Evolutionary conservation across 2,113 vertebrate species (phyloP).

Genomic region (human (Homo sapiens)): DNA sequence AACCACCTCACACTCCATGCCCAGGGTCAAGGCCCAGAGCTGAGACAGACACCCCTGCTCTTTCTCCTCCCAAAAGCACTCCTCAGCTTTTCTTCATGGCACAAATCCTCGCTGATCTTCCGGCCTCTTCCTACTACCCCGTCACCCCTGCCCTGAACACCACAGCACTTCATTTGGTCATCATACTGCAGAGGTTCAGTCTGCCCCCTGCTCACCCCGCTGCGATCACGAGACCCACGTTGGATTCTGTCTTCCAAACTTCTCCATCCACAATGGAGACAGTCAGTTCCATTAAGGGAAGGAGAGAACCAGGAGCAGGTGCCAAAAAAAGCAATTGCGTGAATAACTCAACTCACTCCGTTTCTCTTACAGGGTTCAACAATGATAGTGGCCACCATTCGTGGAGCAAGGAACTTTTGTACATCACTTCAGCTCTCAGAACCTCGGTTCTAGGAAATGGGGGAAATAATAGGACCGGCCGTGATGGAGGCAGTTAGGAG

Average conservation of each 20-base stretch:
- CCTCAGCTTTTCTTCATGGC: accelerated
- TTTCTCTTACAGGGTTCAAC: not conserved
- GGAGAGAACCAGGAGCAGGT: not conserved
- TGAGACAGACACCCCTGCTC: no score
- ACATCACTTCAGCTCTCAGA: not conserved
- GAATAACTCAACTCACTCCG: accelerated
- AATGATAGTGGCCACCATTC: accelerated
- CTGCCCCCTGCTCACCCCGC: not conserved
- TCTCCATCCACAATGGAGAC: not conserved
- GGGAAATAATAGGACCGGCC: not conserved
- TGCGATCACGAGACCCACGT: accelerated
- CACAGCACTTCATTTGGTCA: not conserved
- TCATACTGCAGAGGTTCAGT: accelerated
- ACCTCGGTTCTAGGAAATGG: not conserved
- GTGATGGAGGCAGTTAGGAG: not conserved
- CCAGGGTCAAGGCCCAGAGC: not conserved
- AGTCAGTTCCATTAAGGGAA: not conserved
- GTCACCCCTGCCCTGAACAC: accelerated
- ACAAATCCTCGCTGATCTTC: not conserved
- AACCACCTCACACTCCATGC: accelerated
- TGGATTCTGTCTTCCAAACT: accelerated
- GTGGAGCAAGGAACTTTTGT: not conserved
- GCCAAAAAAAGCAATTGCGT: not conserved
- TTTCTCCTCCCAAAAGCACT: not conserved
- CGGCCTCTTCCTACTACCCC: not conserved